Base-by-base conservation (phyloP, 2,888 invertebrate species). In the Dynastes maya region DNA sequence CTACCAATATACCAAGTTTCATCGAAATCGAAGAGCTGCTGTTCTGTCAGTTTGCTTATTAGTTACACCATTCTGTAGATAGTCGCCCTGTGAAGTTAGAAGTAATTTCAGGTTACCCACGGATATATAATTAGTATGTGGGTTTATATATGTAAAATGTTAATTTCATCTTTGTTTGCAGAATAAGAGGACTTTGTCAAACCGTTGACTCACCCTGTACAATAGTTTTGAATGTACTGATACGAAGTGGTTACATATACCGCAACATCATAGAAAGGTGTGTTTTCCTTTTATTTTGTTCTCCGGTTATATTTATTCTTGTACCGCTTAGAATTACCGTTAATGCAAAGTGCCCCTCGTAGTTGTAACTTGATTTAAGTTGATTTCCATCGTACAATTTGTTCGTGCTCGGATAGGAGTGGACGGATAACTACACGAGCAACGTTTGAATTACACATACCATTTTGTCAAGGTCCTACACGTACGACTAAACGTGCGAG, bases 381-480 rank as follows among this genome's bases (percentile, higher is more conserved):
- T 77, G 79, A 79, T 79, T 79, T 72, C 77, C 79, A 71, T 72
- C 72, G 79, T 77, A 78, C 78, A 75, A 78, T 78, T 78, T 77
- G 79, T 79, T 71, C 76, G 77, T 77, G 77, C 77, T 71, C 76
- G 49, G 78, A 75, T 78, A 75, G 76, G 75, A 78, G 75, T 51
- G 68, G 61, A 76, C 49, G 78, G 75, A 49, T 58, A 65, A 71
- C 64, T 74, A 76, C 64, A 79, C 67, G 58, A 37, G 65, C 77
- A 70, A 65, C 72, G 79, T 64, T 77, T 77, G 72, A 79, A 77
- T 79, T 77, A 79, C 79, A 79, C 76, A 72, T 40, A 71, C 79
- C 68, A 77, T 77, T 77, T 77, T 68, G 77, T 77, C 61, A 63
- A 77, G 71, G 27, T 1, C 40, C 37, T 67, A 45, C 63, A 49